Conservation (phyloP, 2,113 vertebrate species). For the Paracanthobrama guichenoti region DNA sequence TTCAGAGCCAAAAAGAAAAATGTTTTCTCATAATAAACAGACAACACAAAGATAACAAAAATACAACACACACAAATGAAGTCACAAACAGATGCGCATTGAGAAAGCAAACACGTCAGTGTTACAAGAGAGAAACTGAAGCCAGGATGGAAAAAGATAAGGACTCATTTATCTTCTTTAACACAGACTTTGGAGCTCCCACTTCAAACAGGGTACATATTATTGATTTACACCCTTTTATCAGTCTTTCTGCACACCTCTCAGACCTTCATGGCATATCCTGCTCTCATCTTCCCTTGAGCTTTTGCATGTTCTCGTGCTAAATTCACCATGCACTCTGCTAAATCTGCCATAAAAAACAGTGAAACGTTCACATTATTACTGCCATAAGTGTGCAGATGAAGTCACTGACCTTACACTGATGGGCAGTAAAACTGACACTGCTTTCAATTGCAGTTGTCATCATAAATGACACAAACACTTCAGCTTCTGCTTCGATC, state of each 20-base stretch:
- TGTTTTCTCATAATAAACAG: not conserved
- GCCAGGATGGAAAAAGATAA: constrained; percentile 13
- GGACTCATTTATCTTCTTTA: constrained; percentile 26
- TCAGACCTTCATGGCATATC: constrained; percentile 1
- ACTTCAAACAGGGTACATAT: constrained; percentile 30
- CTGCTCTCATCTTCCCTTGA: not conserved
- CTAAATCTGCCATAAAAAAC: constrained; percentile 1
- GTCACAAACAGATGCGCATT: constrained; percentile 11
- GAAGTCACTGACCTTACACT: constrained; percentile 21
- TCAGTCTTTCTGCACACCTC: constrained; percentile 22
- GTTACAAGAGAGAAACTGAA: not conserved
- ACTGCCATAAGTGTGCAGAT: constrained; percentile 5
- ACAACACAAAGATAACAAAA: not conserved
- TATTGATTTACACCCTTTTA: constrained; percentile 20
- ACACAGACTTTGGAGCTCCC: not conserved
- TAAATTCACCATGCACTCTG: constrained; percentile 1
- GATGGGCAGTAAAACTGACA: constrained; percentile 10
- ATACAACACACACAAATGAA: not conserved
- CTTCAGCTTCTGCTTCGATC: not conserved
- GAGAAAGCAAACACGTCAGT: constrained; percentile 1
- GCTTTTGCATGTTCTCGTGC: not conserved
- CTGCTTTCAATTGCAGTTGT: not conserved
- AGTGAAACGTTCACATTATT: constrained; percentile 9
- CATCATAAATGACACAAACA: constrained; percentile 25
- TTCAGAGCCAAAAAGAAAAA: not conserved